Evolutionary conservation across 2,113 vertebrate species (phyloP).

Genomic region (pig (Sus scrofa)): T2T-Sscrofa CM000812.6:80480001-80480500

Average conservation of each 20-base stretch:
- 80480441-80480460: neutral
- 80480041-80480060: neutral
- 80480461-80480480: neutral
- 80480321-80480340: neutral
- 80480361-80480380: neutral
- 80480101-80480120: neutral
- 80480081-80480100: constrained; percentile 11
- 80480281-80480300: neutral
- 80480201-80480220: neutral
- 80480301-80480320: neutral
- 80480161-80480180: neutral
- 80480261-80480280: neutral
- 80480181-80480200: constrained; percentile 50
- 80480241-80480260: constrained; percentile 14
- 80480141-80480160: neutral
- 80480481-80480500: neutral
- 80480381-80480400: neutral
- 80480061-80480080: neutral
- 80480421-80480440: neutral
- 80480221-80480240: neutral
- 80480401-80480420: neutral
- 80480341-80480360: neutral
- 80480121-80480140: neutral
- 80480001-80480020: constrained; percentile 33
- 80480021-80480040: constrained; percentile 38